Base-by-base conservation (phyloP, 2,113 vertebrate genomes). In the Lipophrys pholis region DNA sequence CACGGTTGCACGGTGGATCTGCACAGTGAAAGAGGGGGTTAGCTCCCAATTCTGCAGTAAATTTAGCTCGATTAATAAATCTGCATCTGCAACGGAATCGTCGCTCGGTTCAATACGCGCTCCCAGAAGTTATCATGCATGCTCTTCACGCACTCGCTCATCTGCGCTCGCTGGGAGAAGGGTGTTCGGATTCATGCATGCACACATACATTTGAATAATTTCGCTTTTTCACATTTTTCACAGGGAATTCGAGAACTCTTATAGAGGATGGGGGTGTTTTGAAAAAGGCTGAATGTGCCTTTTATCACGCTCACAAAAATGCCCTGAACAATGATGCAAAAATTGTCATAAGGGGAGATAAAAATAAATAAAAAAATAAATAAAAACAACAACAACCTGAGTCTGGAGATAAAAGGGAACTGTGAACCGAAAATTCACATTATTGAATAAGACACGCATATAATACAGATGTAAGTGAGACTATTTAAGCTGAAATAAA, bases 141-240 rank as follows among this genome's bases (percentile, higher is more conserved):
- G 51, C 56, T 60, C 7, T 36, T 30, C 71, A 56, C 42, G 61
- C 52, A 21, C 51, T 15, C 54, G 11, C 8, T 10, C 14, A 40
- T 43, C n/a, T 50, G n/a, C 21, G 30, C 11, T 30, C 30, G 38
- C 61, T 8, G 41, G 16, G 30, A 65, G 35, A 70, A 35, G 12
- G 7, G 41, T 21, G 9, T 11, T 52, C 57, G 39, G 69, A 80
- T 74, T 53, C 67, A 75, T 58, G 40, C 60, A 48, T 40, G 50
- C 49, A 43, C 55, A 15, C 36, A 63, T 41, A 14, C 51, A 76
- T 82, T 68, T 71, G 66, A 80, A 74, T 83, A 68, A 85, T 75
- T 71, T 76, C 60, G 72, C 72, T 46, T 45, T 73, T 40, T 64
- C 7, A 7, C 60, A 66, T 80, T 80, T 30, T 64, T 79, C 61